A percentile compares a stretch with the other conserved stretches of the same genome.
phyloP scores from a whole-genome alignment of 2,888 invertebrate species.

The Cerastis rubricosa region DNA sequence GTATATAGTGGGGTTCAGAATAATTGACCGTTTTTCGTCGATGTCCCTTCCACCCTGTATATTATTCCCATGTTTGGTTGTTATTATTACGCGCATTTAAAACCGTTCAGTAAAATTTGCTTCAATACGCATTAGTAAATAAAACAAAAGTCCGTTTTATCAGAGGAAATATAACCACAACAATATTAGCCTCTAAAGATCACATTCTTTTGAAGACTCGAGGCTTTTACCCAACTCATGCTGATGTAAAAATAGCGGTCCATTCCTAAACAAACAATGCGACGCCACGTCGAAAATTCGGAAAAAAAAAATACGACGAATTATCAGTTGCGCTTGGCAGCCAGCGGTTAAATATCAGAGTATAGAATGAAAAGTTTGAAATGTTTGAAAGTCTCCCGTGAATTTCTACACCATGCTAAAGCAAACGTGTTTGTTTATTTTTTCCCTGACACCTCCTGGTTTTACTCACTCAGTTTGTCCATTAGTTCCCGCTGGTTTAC shows the following conservation, averaged over 20 bases:
- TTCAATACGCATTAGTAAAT: conserved; percentile 28
- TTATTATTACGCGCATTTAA: not conserved
- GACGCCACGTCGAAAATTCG: conserved; percentile 24
- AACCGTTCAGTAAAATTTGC: not conserved
- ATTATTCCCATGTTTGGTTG: not conserved
- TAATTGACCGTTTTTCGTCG: no score
- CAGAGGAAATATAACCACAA: conserved; percentile 20
- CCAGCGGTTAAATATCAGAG: conserved; percentile 24
- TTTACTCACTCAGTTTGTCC: conserved; percentile 89
- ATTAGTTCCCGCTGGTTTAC: conserved; percentile 86
- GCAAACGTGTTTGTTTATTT: conserved; percentile 75
- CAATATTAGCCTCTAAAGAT: conserved; percentile 14
- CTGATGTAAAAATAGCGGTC: conserved; percentile 33
- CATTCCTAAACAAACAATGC: conserved; percentile 51
- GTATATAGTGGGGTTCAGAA: no score
- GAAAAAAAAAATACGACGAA: conserved; percentile 17
- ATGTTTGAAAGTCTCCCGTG: conserved; percentile 71
- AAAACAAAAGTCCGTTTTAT: conserved; percentile 26
- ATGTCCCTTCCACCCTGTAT: no score
- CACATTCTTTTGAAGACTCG: conserved; percentile 34
- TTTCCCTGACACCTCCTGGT: conserved; percentile 85
- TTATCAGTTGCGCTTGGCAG: conserved; percentile 37
- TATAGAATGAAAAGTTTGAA: conserved; percentile 66
- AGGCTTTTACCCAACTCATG: conserved; percentile 23
- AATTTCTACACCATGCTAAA: conserved; percentile 66